phyloP scores from a whole-genome alignment of 2,797 vertebrate genomes.

The Okamejei kenojei region DNA sequence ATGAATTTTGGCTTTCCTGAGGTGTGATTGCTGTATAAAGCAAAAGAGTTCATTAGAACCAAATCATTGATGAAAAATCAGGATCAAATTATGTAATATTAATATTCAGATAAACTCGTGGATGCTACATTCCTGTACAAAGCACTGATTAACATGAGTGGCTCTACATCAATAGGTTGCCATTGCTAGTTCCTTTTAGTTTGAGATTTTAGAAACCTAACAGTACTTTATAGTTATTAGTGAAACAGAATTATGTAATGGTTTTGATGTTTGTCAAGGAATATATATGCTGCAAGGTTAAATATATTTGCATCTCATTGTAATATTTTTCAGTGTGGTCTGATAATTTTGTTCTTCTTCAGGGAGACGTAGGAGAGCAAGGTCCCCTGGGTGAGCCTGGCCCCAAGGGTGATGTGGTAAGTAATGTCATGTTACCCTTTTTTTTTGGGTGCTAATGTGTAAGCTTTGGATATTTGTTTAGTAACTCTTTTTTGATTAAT shows the following conservation, averaged over 20 bases:
- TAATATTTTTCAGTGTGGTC: neutral
- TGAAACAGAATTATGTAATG: no score
- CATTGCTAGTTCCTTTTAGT: neutral
- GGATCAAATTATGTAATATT: neutral
- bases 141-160: neutral
- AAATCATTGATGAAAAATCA: neutral
- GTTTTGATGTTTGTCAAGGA: neutral
- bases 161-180: neutral
- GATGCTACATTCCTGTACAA: neutral
- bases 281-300: neutral
- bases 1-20: neutral
- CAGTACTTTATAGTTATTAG: neutral
- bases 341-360: constrained; percentile 3
- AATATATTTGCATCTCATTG: neutral
- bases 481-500: neutral
- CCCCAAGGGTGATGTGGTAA: constrained; percentile 76
- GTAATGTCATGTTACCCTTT: constrained; percentile 44
- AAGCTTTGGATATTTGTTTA: neutral
- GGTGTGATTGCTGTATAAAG: neutral
- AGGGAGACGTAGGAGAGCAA: constrained; percentile 87
- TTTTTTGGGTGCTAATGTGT: neutral
- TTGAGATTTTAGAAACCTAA: neutral
- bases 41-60: neutral
- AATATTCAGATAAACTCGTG: neutral
- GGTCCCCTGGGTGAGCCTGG: constrained; percentile 79